phyloP scores from a whole-genome alignment of 2,113 vertebrate species.

The Macquaria ambigua region DNA sequence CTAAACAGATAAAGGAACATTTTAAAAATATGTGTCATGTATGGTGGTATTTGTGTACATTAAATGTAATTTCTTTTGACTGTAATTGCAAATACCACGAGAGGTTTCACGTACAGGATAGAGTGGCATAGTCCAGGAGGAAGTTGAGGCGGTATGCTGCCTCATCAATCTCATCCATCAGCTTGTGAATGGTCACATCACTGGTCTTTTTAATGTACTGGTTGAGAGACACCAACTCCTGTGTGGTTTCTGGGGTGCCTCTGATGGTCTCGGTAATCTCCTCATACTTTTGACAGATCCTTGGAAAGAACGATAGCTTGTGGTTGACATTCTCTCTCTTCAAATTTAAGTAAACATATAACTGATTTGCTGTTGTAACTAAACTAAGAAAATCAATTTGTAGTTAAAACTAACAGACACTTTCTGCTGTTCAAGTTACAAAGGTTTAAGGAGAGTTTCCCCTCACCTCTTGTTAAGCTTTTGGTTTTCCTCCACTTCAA shows the following conservation, averaged over 20 bases:
- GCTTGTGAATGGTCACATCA: constrained; percentile 86
- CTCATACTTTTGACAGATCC: constrained; percentile 89
- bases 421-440: background rate
- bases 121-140: constrained; percentile 88
- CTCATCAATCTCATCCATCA: constrained; percentile 85
- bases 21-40: background rate
- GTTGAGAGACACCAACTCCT: constrained; percentile 86
- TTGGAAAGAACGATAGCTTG: constrained; percentile 58
- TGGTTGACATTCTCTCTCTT: background rate
- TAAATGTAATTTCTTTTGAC: background rate
- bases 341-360: background rate
- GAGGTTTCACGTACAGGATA: constrained; percentile 82
- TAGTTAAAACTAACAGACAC: background rate
- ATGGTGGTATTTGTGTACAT: background rate
- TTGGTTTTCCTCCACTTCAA: constrained; percentile 88
- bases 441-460: background rate
- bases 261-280: constrained; percentile 85
- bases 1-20: background rate
- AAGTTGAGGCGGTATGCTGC: constrained; percentile 85
- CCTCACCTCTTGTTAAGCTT: constrained; percentile 87
- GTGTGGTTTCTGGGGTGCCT: constrained; percentile 84
- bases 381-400: background rate
- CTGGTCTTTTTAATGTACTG: constrained; percentile 86
- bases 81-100: background rate
- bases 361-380: background rate